Evolutionary conservation across 2,888 invertebrate species (phyloP), one percentile per base, ranked within the genome.

Genomic region (Pseudoips prasinana): DNA sequence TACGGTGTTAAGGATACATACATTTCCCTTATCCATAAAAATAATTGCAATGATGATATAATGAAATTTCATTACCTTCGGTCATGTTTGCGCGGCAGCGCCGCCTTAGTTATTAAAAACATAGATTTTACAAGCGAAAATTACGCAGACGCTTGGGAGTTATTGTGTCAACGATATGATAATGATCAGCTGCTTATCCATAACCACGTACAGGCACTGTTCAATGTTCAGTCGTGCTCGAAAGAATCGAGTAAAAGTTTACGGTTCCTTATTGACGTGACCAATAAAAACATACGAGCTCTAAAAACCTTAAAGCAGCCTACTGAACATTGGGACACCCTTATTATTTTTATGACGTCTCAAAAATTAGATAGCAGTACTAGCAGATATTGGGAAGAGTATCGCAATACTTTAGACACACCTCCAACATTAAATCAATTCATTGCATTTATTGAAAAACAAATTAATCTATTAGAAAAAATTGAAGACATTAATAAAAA

Each of bases 291-390:
- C 25, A 22, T 39, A n/a, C 24, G 39, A 14, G 35, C 35, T 8
- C 25, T 39, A 7, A 39, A 34, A 22, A 31, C 39, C 9, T 22
- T 34, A 6, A 35, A 40, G 7, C 22, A 33, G 14, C 30, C 25
- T 20, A 33, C 25, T 8, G 29, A 32, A 18, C 22, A 26, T 8
- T 40, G 26, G 35, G 40, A 39, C 20, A 17, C 29, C 2, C n/a
- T 40, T 5, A 22, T 40, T 7, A 29, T 35, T 19, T 40, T 29
- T 26, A 32, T 40, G 29, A 20, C 35, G 29, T 32, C 40, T 1
- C 8, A 22, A n/a, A 40, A 35, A 17, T 20, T 40, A 25, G 35
- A 40, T 10, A 11, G 7, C 7, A n/a, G 9, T 8, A 23, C 35
- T 7, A 32, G 22, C 17, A 17, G 32, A 8, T 23, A 33, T 20